A percentile compares a stretch with the other conserved stretches of the same genome.
Conservation (phyloP, 2,113 vertebrate genomes). For the Chamaea fasciata region DNA sequence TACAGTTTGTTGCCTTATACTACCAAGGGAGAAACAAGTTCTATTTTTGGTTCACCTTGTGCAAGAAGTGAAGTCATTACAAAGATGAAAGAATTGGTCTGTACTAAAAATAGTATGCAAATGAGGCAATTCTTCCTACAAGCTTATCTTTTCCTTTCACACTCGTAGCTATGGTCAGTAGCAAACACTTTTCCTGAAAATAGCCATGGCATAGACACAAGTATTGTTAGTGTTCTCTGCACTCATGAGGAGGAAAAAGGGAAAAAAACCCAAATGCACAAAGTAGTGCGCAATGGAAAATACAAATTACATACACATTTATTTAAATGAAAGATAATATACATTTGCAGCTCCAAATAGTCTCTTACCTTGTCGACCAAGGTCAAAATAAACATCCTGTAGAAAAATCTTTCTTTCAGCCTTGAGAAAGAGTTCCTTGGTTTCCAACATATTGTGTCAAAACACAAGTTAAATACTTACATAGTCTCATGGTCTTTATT, state of each 20-base stretch:
- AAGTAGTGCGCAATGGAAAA: background rate
- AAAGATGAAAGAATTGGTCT: constrained; percentile 55
- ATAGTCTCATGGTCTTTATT: background rate
- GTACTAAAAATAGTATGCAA: constrained; percentile 59
- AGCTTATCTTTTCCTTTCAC: constrained; percentile 49
- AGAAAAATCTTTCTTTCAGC: background rate
- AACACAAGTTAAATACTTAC: background rate
- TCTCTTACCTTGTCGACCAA: background rate
- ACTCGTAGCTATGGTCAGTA: background rate
- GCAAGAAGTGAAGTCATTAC: constrained; percentile 32
- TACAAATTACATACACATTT: background rate
- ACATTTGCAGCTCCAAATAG: background rate
- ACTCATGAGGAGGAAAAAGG: background rate
- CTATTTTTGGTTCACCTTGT: constrained; percentile 62
- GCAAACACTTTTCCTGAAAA: background rate
- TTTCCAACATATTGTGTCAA: background rate
- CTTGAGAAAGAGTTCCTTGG: background rate
- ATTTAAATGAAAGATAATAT: background rate
- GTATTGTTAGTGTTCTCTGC: background rate
- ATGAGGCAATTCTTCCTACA: constrained; percentile 12
- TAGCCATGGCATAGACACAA: background rate
- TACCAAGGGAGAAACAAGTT: constrained; percentile 40
- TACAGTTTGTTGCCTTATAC: background rate
- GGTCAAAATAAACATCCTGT: background rate
- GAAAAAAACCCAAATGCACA: background rate